Evolutionary conservation across 2,888 invertebrate species (phyloP).

Genomic region (Zeuzera pyrina): DNA sequence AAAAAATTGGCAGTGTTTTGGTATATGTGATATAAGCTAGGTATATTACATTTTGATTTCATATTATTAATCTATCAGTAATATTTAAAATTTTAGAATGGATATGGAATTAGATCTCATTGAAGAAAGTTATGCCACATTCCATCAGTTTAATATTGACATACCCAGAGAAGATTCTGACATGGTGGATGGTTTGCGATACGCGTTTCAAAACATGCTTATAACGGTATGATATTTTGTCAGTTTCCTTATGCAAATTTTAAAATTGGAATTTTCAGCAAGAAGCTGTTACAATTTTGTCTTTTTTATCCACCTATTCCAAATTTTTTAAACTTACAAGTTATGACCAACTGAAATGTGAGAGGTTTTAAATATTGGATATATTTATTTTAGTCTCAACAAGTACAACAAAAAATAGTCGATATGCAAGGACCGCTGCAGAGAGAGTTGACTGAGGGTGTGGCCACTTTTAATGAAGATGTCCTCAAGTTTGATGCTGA

Average conservation of each 20-base stretch:
- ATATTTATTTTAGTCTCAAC: constrained; percentile 64
- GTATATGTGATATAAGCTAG: too few species aligned
- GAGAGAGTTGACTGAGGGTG: constrained; percentile 80
- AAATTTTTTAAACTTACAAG: too few species aligned
- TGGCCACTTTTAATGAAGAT: constrained; percentile 76
- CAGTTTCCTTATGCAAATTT: not conserved
- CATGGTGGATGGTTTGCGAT: constrained; percentile 83
- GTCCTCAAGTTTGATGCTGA: constrained; percentile 80
- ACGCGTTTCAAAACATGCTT: constrained; percentile 84
- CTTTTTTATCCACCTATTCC: too few species aligned
- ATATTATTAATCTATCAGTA: too few species aligned
- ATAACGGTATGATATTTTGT: constrained; percentile 64
- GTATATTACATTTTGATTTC: too few species aligned
- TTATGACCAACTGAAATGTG: not conserved
- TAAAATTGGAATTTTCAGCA: too few species aligned
- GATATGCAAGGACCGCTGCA: constrained; percentile 84
- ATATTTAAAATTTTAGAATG: constrained; percentile 55
- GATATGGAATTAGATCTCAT: constrained; percentile 83
- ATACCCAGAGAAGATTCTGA: constrained; percentile 86
- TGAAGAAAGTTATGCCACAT: constrained; percentile 85
- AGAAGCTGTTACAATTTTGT: too few species aligned
- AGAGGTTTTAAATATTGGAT: not conserved
- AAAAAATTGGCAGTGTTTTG: too few species aligned
- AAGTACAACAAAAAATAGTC: constrained; percentile 79
- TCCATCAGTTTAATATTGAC: constrained; percentile 76